A percentile compares a stretch with the other conserved stretches of the same genome.
phyloP scores from a whole-genome alignment of 2,888 invertebrate genomes.

The Neria commutata region DNA sequence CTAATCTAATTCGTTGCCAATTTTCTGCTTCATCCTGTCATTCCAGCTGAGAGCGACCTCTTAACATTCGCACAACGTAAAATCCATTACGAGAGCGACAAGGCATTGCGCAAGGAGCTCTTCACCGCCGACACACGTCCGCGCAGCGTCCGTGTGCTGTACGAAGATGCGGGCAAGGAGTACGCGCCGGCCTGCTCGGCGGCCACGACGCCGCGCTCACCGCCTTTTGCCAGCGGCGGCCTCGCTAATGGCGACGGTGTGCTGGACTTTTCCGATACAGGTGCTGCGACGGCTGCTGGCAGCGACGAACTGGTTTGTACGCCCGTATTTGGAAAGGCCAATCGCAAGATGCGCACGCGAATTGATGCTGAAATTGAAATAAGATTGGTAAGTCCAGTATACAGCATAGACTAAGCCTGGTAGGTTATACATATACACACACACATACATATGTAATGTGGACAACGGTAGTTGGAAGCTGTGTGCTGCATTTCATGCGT shows the following conservation, averaged over 20 bases:
- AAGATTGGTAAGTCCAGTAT: constrained; percentile 73
- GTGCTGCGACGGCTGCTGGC: constrained; percentile 36
- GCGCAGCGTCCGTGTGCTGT: constrained; percentile 75
- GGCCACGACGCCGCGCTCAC: constrained; percentile 39
- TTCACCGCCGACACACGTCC: constrained; percentile 80
- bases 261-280: constrained; percentile 29
- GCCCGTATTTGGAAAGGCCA: constrained; percentile 76
- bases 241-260: background rate
- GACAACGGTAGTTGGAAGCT: no score
- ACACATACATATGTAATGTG: background rate
- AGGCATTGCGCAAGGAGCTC: constrained; percentile 73
- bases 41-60: constrained; percentile 91
- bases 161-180: constrained; percentile 75
- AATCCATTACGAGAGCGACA: constrained; percentile 76
- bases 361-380: constrained; percentile 87
- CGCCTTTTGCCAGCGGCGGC: constrained; percentile 31
- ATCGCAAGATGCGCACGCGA: constrained; percentile 71
- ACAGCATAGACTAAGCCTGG: background rate
- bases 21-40: background rate
- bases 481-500: no score
- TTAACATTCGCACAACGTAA: constrained; percentile 82
- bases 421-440: background rate
- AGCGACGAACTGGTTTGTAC: constrained; percentile 77
- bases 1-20: background rate
- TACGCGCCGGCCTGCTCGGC: constrained; percentile 29